Percentiles rank a stretch among this genome's conserved stretches.
Conservation (phyloP, 1,140 invertebrate genomes). For the Subanguina moxae region DNA sequence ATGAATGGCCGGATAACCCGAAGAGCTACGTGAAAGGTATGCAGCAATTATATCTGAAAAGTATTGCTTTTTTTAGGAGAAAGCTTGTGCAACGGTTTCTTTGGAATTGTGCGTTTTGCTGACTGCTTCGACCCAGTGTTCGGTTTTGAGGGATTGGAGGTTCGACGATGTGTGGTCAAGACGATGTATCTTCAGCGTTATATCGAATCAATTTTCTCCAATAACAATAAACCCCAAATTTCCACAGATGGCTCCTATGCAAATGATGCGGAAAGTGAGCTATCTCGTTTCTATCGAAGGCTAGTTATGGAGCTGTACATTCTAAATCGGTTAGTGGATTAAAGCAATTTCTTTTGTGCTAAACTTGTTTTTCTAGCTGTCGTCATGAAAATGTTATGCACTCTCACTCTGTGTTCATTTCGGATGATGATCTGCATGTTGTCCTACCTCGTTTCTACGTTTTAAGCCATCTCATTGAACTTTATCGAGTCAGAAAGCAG, state of each 20-base stretch:
- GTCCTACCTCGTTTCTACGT: constrained; percentile 38
- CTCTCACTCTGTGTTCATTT: constrained; percentile 36
- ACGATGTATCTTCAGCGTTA: constrained; percentile 31
- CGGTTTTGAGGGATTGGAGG: constrained; percentile 27
- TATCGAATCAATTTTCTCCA: constrained; percentile 22
- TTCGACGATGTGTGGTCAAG: constrained; percentile 34
- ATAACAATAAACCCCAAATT: constrained; percentile 4
- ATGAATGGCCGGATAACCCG: constrained; percentile 25
- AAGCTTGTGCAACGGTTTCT: constrained; percentile 6
- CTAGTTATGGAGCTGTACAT: constrained; percentile 37
- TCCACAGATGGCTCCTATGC: too few relatives aligned
- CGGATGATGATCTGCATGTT: constrained; percentile 28
- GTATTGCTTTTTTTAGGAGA: constrained; percentile 21
- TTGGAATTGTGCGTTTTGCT: constrained; percentile 30
- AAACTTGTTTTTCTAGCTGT: constrained; percentile 18
- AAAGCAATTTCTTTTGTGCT: constrained; percentile 1
- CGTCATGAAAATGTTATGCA: constrained; percentile 43
- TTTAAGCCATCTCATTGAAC: constrained; percentile 24
- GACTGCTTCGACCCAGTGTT: constrained; percentile 16
- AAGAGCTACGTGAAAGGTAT: constrained; percentile 20
- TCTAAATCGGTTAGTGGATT: constrained; percentile 19
- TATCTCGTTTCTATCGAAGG: constrained; percentile 32
- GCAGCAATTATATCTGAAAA: too few relatives aligned
- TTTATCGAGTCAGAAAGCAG: constrained; percentile 16
- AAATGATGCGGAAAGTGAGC: neutral